Conservation (phyloP, 2,797 vertebrate genomes). For the Alcedo atthis region DNA sequence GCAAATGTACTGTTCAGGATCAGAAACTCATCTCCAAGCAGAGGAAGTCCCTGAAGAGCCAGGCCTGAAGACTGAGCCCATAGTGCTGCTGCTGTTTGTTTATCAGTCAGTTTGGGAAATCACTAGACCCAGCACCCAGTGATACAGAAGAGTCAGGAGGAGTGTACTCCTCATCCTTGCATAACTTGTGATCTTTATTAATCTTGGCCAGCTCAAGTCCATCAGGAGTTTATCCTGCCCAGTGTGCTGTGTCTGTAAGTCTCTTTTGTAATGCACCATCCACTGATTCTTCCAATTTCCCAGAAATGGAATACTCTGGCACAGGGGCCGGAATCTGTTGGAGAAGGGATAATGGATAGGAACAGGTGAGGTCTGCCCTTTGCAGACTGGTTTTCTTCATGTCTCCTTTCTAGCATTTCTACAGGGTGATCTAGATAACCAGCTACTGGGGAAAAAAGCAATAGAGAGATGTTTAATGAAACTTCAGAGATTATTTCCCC, state of each 20-base stretch:
- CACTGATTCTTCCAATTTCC: neutral
- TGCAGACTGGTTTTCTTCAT: neutral
- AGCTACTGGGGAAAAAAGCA: neutral
- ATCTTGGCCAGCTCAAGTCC: neutral
- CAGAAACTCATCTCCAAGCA: constrained; percentile 16
- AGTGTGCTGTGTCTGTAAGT: neutral
- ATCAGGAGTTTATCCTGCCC: neutral
- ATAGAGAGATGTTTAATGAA: neutral
- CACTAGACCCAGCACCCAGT: neutral
- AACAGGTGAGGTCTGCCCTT: neutral
- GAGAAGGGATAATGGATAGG: neutral
- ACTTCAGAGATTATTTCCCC: neutral
- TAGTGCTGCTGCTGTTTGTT: neutral
- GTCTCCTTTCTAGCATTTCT: neutral
- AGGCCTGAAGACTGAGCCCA: constrained; percentile 41
- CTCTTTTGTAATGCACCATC: neutral
- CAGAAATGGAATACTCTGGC: neutral
- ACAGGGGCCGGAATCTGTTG: neutral
- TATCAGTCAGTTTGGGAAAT: neutral
- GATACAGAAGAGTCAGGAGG: neutral
- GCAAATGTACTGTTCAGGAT: constrained; percentile 45
- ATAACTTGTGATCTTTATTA: neutral
- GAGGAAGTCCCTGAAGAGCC: constrained; percentile 14
- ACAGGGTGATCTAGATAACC: neutral
- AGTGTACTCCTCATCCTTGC: neutral